Conservation (phyloP, 2,888 invertebrate species). For the Agonopterix alstromeriana region DNA sequence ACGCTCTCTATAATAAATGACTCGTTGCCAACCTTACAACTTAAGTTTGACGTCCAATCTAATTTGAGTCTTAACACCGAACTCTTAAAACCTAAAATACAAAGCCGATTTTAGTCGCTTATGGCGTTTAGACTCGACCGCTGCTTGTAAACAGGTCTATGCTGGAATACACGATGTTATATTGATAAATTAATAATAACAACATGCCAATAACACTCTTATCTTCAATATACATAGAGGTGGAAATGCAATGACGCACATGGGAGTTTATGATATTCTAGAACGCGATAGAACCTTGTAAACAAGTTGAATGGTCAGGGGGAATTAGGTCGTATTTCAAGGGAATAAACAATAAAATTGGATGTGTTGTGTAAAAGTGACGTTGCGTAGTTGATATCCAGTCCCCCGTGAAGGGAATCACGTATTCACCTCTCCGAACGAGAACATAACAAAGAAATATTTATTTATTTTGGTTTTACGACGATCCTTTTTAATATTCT, state of each 20-base stretch:
- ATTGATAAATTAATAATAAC: too few relatives aligned
- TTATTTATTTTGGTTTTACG: too few relatives aligned
- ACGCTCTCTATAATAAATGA: conserved; percentile 14
- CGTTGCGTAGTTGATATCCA: not conserved
- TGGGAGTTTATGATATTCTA: not conserved
- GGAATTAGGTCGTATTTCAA: not conserved
- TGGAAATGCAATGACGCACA: not conserved
- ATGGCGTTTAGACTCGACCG: not conserved
- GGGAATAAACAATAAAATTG: not conserved
- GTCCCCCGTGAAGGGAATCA: conserved; percentile 24
- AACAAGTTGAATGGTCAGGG: not conserved
- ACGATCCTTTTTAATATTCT: too few relatives aligned
- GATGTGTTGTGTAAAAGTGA: not conserved
- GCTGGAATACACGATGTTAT: not conserved
- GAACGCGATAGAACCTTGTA: not conserved
- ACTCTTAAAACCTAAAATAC: not conserved
- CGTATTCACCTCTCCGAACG: conserved; percentile 14
- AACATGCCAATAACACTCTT: not conserved
- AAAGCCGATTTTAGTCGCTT: not conserved
- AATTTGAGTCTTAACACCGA: not conserved
- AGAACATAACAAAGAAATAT: too few relatives aligned
- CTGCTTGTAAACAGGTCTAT: not conserved
- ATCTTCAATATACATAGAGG: not conserved
- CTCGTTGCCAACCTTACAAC: not conserved
- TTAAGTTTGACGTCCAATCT: not conserved